Base-by-base conservation (phyloP, 2,888 invertebrate genomes). In the Agrotis clavis region DNA sequence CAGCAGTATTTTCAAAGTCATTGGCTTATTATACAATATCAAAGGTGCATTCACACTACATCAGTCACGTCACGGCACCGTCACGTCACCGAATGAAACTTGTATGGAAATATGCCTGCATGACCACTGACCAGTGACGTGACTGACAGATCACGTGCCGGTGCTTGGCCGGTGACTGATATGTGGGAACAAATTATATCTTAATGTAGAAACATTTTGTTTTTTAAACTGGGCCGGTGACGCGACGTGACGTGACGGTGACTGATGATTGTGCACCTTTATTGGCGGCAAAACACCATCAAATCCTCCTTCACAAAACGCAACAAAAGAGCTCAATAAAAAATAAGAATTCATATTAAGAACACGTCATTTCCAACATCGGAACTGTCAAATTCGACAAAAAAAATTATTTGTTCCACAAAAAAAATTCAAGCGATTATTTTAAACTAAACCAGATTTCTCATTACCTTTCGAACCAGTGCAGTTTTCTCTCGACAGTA, bases 381-480 rank as follows among this genome's bases (percentile, higher is more conserved):
- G 18, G 60, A 60, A 14, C 69, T 78, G 82, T 78, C 75, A 77
- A 51, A 67, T 79, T 57, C 67, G 75, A 76, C 77, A 67, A 1
- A 13, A 16, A 76, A 84, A 84, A 85, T 79, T 71, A 67, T 75
- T 74, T 54, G 69, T 63, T 79, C 59, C 19, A 25, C 45, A 61
- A 21, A 50, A 68, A 77, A 79, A 76, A 76, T 79, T 71, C 54
- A 59, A 68, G 71, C 59, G 59, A 45, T 53, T 51, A 51, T 9
- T 77, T 62, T 48, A 47, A 25, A 64, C 45, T 63, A 68, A 73
- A 54, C 51, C 60, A 53, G 19, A 75, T 54, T 60, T 30, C 57
- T 41, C 30, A 21, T 84, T 87, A 95, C 96, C 96, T 92, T 87
- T 96, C 96, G 30, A 93, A 82, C 89, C 92, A 93, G 89, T 95